Evolutionary conservation across 1,140 invertebrate species (phyloP).

Genomic region (Nephila pilipes): DNA sequence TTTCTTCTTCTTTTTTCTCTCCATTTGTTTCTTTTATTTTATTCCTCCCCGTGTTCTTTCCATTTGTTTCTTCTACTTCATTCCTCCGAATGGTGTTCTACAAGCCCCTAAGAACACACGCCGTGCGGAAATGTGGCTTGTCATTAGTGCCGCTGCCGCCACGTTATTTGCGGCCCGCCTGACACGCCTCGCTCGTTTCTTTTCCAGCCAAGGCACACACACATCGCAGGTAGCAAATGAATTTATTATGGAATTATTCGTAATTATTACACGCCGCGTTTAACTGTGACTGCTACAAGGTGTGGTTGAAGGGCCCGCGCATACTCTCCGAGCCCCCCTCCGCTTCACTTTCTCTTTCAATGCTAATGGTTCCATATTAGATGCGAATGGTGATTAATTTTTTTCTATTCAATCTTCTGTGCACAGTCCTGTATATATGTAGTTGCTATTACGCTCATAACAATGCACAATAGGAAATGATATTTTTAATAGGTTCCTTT

Average conservation of each 20-base stretch:
- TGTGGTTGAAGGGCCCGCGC: slow-evolving; percentile 1
- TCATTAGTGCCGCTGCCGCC: slow-evolving; percentile 58
- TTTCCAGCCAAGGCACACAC: not conserved
- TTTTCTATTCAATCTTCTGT: not conserved
- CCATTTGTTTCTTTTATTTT: too few species aligned
- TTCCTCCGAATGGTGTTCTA: not conserved
- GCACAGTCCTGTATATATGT: not conserved
- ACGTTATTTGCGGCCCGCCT: slow-evolving; percentile 54
- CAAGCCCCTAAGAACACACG: slow-evolving; percentile 27
- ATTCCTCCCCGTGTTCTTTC: not conserved
- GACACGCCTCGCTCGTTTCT: slow-evolving; percentile 67
- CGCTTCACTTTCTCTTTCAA: not conserved
- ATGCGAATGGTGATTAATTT: slow-evolving; percentile 39
- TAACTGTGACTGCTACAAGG: slow-evolving; percentile 6
- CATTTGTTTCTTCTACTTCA: not conserved
- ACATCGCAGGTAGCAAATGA: slow-evolving; percentile 70
- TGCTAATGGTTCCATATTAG: slow-evolving; percentile 48
- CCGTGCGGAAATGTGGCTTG: slow-evolving; percentile 72
- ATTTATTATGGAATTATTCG: slow-evolving; percentile 76
- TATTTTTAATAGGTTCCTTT: slow-evolving; percentile 30
- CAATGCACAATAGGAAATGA: slow-evolving; percentile 43
- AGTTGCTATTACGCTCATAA: not conserved
- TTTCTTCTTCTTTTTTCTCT: not conserved
- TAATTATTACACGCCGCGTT: slow-evolving; percentile 71
- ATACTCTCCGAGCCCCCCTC: too few species aligned